Evolutionary conservation across 2,797 vertebrate species (phyloP), one percentile per base, ranked within the genome.

Genomic region (Sibirionetta formosa): DNA sequence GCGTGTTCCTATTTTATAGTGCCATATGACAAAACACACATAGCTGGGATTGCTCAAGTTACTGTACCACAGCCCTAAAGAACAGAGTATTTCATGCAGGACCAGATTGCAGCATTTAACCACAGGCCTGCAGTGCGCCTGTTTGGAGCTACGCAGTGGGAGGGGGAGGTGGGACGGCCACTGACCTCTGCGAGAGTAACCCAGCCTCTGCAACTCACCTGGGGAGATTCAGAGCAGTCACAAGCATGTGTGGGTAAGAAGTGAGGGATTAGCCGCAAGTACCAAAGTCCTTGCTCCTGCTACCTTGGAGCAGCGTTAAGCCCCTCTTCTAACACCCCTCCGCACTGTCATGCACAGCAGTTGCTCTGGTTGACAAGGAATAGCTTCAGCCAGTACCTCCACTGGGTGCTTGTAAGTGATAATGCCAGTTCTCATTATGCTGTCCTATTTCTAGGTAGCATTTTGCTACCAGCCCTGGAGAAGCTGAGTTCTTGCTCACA

Each of bases 11-110:
- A 40, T 63, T 94, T 83, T 57, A 61, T 20, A 83, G 72, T 27
- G 65, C 71, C 63, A 18, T 73, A 94, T 95, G 96, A 96, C 94
- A 51, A 70, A 71, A 77, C 6, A 6, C 86, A 96, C 91, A 93
- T 90, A 96, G 76, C 89, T 75, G 42, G 92, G 92, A 90, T 97
- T 97, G 95, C 95, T 89, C 91, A 97, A 97, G 92, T 51, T 63
- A 11, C 87, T 76, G 92, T 14, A 93, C 96, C 89, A 38, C 96
- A 96, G 86, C 86, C 91, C 91, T 72, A 46, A 85, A 91, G 87
- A 56, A 72, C 9, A 61, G 76, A 54, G 85, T 81, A 83, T 97
- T 97, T 96, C 96, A 69, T 86, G 63, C 89, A 63, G 84, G 82
- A 50, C 70, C 72, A 92, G 94, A 92, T 91, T 96, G 92, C 96